These are phyloP conservation scores for Narcine bancroftii DNA, from an alignment of 2,113 vertebrate genomes.

Conservation along the genomic window DNA sequence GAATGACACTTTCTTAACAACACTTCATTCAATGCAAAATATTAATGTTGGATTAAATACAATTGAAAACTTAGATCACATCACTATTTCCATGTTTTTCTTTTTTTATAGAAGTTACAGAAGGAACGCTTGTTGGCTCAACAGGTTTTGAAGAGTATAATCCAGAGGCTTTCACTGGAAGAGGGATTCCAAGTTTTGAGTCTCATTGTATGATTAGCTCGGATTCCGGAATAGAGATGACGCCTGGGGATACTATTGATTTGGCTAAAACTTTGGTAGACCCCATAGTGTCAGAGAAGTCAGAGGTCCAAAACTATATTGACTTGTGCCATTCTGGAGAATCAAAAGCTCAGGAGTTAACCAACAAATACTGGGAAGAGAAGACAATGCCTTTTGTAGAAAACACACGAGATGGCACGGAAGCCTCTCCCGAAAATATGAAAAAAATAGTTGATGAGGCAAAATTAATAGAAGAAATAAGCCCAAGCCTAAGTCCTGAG, in stretches of 20 bases:
- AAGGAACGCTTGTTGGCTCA: constrained; percentile 39
- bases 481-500: constrained; percentile 42
- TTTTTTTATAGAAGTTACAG: constrained; percentile 35
- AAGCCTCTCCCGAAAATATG: constrained; percentile 48
- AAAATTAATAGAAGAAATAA: constrained; percentile 41
- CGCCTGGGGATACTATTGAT: constrained; percentile 68
- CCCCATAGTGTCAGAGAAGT: constrained; percentile 68
- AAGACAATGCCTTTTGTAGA: constrained; percentile 49
- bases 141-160: constrained; percentile 54
- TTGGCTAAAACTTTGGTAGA: constrained; percentile 66
- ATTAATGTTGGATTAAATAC: constrained; percentile 1
- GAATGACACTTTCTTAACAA: neutral
- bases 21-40: neutral
- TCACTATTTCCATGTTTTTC: constrained; percentile 28
- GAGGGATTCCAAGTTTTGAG: constrained; percentile 62
- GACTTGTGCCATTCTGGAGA: constrained; percentile 81
- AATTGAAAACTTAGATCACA: neutral
- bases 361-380: constrained; percentile 49
- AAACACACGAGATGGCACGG: constrained; percentile 44
- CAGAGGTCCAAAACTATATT: constrained; percentile 87
- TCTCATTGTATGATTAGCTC: constrained; percentile 67
- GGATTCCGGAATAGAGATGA: constrained; percentile 79
- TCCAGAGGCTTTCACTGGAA: constrained; percentile 46
- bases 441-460: constrained; percentile 39
- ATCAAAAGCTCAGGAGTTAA: constrained; percentile 48